Percentiles rank a stretch among this genome's conserved stretches.
phyloP scores from a whole-genome alignment of 2,888 invertebrate species.

The Idaea straminata region DNA sequence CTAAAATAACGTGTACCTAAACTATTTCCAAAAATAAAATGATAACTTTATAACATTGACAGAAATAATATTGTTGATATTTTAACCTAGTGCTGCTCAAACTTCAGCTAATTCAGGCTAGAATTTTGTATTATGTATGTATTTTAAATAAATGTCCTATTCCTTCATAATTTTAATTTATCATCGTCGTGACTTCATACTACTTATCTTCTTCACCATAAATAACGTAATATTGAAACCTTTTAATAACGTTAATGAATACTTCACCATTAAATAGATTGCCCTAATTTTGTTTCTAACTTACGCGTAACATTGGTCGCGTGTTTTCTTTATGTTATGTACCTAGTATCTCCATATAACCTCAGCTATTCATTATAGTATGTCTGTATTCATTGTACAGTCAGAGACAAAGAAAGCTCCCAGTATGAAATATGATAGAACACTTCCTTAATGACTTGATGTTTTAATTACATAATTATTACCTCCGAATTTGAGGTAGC shows the following conservation, averaged over 20 bases:
- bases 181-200: neutral
- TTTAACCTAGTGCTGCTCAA: too few relatives aligned
- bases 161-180: too few relatives aligned
- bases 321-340: neutral
- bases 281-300: neutral
- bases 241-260: neutral
- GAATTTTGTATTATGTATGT: too few relatives aligned
- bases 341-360: neutral
- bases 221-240: neutral
- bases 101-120: too few relatives aligned
- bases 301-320: neutral
- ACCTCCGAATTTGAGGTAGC: neutral
- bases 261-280: neutral
- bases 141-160: too few relatives aligned
- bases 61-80: neutral
- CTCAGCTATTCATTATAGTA: neutral
- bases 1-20: too few relatives aligned
- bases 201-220: too few relatives aligned
- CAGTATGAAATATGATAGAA: too few relatives aligned
- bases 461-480: too few relatives aligned
- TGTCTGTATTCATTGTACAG: neutral
- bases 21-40: too few relatives aligned
- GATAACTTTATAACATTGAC: neutral
- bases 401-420: neutral
- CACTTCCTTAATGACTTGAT: too few relatives aligned